Percentiles rank a stretch among this genome's conserved stretches.
These are phyloP conservation scores for Onychorhynchus coronatus DNA, from an alignment of 2,113 vertebrate species.

Conservation along the genomic window DNA sequence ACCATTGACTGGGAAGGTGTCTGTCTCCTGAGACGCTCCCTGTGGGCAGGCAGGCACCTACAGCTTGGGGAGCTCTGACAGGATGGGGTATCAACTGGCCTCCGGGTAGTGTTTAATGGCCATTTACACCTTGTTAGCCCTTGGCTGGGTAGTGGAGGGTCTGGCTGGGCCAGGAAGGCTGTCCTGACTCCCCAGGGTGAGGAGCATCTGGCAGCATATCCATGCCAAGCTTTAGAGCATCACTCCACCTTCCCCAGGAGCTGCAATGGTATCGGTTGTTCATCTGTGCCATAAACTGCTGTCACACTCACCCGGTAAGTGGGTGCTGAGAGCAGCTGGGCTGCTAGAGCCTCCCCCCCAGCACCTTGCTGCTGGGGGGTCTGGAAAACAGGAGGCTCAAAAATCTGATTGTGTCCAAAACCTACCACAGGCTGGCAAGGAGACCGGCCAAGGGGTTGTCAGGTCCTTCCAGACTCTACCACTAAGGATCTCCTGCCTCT, in stretches of 20 bases:
- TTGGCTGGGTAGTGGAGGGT: background rate
- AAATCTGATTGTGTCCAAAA: background rate
- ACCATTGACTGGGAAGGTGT: background rate
- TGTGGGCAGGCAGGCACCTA: background rate
- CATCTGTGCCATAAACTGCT: background rate
- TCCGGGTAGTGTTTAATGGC: background rate
- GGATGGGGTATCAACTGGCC: background rate
- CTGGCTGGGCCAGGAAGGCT: background rate
- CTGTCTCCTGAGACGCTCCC: background rate
- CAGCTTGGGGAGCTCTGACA: background rate
- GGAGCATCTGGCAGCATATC: background rate
- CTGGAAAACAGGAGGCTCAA: background rate
- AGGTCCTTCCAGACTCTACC: background rate
- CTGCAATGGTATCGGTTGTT: fast-evolving
- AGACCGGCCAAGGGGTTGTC: background rate
- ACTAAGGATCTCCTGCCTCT: slow-evolving; percentile 10
- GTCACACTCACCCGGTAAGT: fast-evolving
- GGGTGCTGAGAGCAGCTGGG: background rate
- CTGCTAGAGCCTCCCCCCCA: background rate
- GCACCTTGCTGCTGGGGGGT: background rate
- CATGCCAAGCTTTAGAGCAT: background rate
- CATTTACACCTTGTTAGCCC: background rate
- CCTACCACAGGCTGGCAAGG: background rate
- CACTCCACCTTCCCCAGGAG: background rate
- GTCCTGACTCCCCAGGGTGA: background rate